Evolutionary conservation across 2,797 vertebrate species (phyloP).

Genomic region (Cuculus canorus): DNA sequence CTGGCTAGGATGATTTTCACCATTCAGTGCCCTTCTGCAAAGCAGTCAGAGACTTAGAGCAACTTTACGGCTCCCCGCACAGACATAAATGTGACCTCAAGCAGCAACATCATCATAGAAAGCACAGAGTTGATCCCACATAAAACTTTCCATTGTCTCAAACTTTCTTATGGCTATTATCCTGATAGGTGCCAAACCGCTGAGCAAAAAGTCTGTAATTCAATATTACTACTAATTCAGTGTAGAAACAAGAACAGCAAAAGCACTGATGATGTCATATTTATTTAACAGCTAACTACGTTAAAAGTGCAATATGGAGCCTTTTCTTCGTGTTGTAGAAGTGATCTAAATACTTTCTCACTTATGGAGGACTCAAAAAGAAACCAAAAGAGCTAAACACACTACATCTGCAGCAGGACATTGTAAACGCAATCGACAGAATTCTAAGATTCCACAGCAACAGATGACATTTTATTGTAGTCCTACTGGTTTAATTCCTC

Average conservation of each 20-base stretch:
- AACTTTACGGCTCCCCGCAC: background rate
- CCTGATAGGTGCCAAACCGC: background rate
- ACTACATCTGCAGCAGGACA: background rate
- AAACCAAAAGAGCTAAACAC: background rate
- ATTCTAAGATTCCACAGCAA: background rate
- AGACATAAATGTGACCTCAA: background rate
- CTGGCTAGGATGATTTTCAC: background rate
- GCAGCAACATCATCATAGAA: background rate
- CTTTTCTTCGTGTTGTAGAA: background rate
- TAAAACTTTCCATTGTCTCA: background rate
- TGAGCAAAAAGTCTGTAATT: background rate
- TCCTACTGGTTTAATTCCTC: background rate
- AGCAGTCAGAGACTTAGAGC: background rate
- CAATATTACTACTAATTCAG: background rate
- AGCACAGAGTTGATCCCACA: background rate
- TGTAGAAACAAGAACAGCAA: background rate
- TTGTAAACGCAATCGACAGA: background rate
- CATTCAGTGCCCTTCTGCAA: accelerated
- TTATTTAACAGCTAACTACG: background rate
- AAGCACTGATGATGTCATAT: background rate
- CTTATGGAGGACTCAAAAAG: background rate
- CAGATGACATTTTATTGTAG: background rate
- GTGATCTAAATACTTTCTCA: background rate
- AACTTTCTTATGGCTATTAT: background rate
- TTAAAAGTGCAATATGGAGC: background rate